Base-by-base conservation (phyloP, 2,113 vertebrate species). In the Azemiops feae region DNA sequence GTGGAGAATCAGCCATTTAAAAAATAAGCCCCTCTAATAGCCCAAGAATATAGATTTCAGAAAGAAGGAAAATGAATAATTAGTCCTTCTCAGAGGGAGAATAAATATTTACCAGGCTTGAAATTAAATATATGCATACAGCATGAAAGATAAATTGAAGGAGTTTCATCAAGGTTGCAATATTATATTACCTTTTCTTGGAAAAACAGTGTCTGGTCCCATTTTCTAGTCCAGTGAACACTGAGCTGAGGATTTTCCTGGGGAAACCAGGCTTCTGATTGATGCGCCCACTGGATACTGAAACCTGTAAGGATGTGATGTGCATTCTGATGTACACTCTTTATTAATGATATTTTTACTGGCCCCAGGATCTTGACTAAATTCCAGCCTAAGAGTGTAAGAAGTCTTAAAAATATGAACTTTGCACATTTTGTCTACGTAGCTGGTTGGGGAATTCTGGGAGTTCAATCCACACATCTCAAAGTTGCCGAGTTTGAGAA, bases 21-120 rank as follows among this genome's bases (percentile, higher is more conserved):
- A 92, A 86, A 81, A 89, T 22, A 88, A 95, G 74, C 94, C 43
- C 6, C n/a, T 6, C 89, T 93, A 92, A 92, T 74, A 93, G 91
- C 50, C 92, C 90, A 89, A 91, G 64, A 93, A 92, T 91, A 91
- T 74, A 95, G 91, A 93, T 81, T 96, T 96, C 30, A 94, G 94
- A 94, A 89, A n/a, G 7, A 50, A 39, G 91, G 93, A 90, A 95
- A 93, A 93, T 93, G 96, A 97, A 96, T 94, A 95, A 95, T 94
- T 57, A 92, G 88, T 95, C 96, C 96, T 90, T 60, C 96, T 93
- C 95, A 92, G 93, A 93, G 93, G 27, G 55, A 95, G 95, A 95
- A 94, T 96, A 97, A 97, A 97, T 96, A 97, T 97, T 97, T 97
- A 97, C 95, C 96, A 95, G 96, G 93, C 93, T 94, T 95, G 96